Percentiles rank a stretch among this genome's conserved stretches.
Conservation (phyloP, 2,113 vertebrate species). For the Crotalus helleri region DNA sequence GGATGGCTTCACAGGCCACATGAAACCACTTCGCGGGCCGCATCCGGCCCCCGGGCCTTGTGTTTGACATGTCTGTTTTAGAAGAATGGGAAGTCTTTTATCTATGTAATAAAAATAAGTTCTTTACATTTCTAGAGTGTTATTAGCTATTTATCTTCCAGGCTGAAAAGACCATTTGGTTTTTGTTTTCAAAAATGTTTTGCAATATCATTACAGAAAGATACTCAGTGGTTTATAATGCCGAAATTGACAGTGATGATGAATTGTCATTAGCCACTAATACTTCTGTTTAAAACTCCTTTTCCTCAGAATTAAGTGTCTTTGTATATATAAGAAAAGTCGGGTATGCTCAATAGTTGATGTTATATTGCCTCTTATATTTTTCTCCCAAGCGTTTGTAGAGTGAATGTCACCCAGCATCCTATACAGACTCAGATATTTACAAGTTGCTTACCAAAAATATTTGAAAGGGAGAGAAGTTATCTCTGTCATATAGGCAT, state of each 20-base stretch:
- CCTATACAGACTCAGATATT: too few species aligned
- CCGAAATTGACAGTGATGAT: background rate
- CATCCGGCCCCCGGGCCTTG: too few species aligned
- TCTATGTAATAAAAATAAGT: background rate
- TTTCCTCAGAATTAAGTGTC: background rate
- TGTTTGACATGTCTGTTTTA: too few species aligned
- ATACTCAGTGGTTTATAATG: background rate
- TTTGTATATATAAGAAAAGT: too few species aligned
- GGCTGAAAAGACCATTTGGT: background rate
- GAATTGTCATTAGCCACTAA: background rate
- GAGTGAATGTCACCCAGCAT: too few species aligned
- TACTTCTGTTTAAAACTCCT: background rate
- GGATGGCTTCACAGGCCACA: too few species aligned
- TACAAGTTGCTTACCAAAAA: too few species aligned
- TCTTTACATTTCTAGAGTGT: background rate
- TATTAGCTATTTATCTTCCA: constrained; percentile 1
- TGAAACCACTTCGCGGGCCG: too few species aligned
- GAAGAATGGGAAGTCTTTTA: background rate
- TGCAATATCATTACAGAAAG: background rate
- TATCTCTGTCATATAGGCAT: too few species aligned
- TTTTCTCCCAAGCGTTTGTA: background rate
- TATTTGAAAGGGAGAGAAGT: too few species aligned
- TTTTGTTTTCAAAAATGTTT: background rate
- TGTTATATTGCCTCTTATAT: background rate
- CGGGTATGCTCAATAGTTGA: background rate